Base-by-base conservation (phyloP, 2,113 vertebrate species). In the Xiphophorus hellerii region DNA sequence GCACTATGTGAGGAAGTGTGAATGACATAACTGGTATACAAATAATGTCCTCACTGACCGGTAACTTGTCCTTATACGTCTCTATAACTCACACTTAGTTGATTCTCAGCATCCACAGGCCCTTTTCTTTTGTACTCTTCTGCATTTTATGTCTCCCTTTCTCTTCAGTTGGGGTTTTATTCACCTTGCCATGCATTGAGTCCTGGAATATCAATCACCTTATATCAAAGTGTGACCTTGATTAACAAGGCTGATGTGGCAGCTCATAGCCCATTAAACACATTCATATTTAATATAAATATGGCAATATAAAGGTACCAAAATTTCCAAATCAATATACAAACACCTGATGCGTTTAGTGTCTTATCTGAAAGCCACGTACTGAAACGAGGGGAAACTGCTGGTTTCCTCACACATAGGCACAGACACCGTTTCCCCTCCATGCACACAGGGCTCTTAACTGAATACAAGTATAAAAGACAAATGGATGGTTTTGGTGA, bases 11-110 rank as follows among this genome's bases (percentile, higher is more conserved):
- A 84, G 74, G 81, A 88, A 80, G 87, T 76, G 42, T 28, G 33
- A 80, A 14, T 81, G 60, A 73, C 75, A 77, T 72, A 69, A 54
- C 74, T 84, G 14, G 35, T 62, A 80, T 73, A 78, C 80, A 84
- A 72, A 35, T 54, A 20, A 72, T 70, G 73, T 65, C 44, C 78
- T 61, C 35, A 39, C 25, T 22, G 14, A 31, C 67, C 66, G 20
- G 75, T 63, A 31, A 71, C 33, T 70, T 77, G 66, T 66, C 54
- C 17, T 17, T 4, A 33, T 62, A 66, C 22, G 33, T 78, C 66
- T 73, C 66, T 74, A 22, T 0, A 61, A 74, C 74, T 33, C 61
- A 64, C 64, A 80, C 73, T 82, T 76, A 9, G 77, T 73, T 2
- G 29, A 39, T n/a, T 37, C 31, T 66, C 12, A n/a, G 33, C 71